Base-by-base conservation (phyloP, 2,113 vertebrate genomes). In the Pygoscelis adeliae region DNA sequence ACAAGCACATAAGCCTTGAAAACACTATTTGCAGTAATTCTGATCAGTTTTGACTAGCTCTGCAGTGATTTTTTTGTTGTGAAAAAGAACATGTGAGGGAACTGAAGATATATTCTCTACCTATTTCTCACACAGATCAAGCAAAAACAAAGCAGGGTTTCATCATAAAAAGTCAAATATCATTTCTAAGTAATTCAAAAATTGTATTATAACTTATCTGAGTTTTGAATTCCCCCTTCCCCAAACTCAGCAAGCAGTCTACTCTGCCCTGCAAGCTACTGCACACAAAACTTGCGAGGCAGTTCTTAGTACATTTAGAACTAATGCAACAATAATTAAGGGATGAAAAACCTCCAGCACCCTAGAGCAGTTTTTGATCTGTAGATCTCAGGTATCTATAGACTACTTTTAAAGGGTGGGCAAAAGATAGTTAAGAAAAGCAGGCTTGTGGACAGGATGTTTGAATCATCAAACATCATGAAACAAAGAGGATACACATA, bases 1-100 rank as follows among this genome's bases (percentile, higher is more conserved):
- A 46, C 42, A 59, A 89, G 65, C 52, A 85, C 34, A 5, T 38
- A 83, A 91, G 32, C 66, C 53, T 70, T 70, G 34, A 83, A 93
- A 95, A 90, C n/a, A 85, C 21, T 63, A 61, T 76, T 52, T 91
- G 21, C 44, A 59, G 69, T 52, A 84, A 67, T 67, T 84, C 19
- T 61, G 9, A 67, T 38, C 23, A 65, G 15, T 72, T 82, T 85
- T 85, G 69, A 61, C 25, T 67, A 30, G 23, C 44, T 74, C 40
- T 52, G 65, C n/a, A 85, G 70, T 11, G 32, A 56, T 26, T 79
- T 72, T 92, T 92, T 47, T 79, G 23, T 36, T 63, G 66, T 59
- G 61, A 82, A 91, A 91, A 91, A 50, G 34, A 90, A 56, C 19
- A 38, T 1, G 18, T 11, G 17, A 76, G 13, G 25, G 19, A 56